Base-by-base conservation (phyloP, 1,140 invertebrate genomes). In the Musca domestica region DNA sequence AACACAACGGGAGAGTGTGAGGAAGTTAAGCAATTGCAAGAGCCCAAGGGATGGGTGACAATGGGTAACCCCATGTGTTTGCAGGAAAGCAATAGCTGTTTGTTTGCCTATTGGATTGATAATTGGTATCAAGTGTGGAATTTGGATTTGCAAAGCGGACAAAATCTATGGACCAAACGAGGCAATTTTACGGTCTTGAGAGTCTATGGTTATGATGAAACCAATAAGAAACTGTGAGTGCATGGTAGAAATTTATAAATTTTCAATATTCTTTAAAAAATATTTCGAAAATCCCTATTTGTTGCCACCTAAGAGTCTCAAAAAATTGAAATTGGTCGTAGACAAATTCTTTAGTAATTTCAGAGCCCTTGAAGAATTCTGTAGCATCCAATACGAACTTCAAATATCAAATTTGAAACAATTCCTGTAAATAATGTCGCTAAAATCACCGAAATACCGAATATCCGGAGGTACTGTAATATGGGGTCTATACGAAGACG, bases 101-200 rank as follows among this genome's bases (percentile, higher is more conserved):
- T 76, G 9, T 80, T 81, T 25, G 64, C 58, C 12, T 70, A 81
- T 64, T 80, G 74, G 56, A 78, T 78, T n/a, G 74, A 72, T 52
- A 76, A 81, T 64, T 81, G 77, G 77, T 63, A 67, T 54, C 76
- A 81, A 66, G 72, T 78, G 48, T 80, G 77, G 77, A 76, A 78
- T 19, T 64, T 81, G 0, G 61, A 81, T 58, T 69, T 81, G 47
- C 30, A 69, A 23, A 78, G 77, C 1, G 76, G 76, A 0, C 34
- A 71, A 17, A 81, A 81, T 58, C 69, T 41, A 20, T 78, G 77
- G 74, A 54, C 70, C 12, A 71, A 70, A 2, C 65, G 72, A 0
- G 79, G 77, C 4, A 71, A 72, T 6, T 78, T 81, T 46, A 81
- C 79, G 0, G 75, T 79, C 0, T 23, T 73, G 9, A 66, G 46